Percentiles rank a stretch among this genome's conserved stretches.
Conservation (phyloP, 2,888 invertebrate species). For the Zygogramma bicolorata region DNA sequence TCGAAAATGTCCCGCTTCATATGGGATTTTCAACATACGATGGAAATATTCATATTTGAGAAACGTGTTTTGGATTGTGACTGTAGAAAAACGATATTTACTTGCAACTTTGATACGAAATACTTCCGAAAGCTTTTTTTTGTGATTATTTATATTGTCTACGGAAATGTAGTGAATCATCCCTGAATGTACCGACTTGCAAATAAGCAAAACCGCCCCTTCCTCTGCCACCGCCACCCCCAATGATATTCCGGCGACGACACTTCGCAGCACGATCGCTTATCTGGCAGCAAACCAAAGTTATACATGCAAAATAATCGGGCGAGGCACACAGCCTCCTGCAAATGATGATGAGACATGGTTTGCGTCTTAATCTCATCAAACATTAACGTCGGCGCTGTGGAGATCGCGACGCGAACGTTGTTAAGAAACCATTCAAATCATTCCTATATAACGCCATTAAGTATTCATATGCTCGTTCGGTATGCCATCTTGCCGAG, state of each 20-base stretch:
- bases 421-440: slow-evolving; percentile 42
- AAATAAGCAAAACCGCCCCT: neutral
- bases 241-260: slow-evolving; percentile 5
- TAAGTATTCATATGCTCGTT: slow-evolving; percentile 48
- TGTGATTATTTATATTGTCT: too few relatives aligned
- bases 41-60: too few relatives aligned
- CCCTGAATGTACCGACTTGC: neutral
- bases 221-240: neutral
- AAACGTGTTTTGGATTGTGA: too few relatives aligned
- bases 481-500: slow-evolving; percentile 32
- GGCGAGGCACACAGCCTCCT: slow-evolving; percentile 42
- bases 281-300: slow-evolving; percentile 38
- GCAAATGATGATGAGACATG: slow-evolving; percentile 64
- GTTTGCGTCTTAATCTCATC: slow-evolving; percentile 67
- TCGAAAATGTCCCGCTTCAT: too few relatives aligned
- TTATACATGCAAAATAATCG: slow-evolving; percentile 50
- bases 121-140: too few relatives aligned
- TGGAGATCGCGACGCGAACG: slow-evolving; percentile 42
- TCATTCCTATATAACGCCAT: slow-evolving; percentile 45
- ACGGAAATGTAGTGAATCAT: neutral
- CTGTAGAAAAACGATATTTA: too few relatives aligned
- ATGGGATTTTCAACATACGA: too few relatives aligned
- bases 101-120: too few relatives aligned
- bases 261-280: slow-evolving; percentile 39
- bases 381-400: slow-evolving; percentile 60